Evolutionary conservation across 2,113 vertebrate genomes (phyloP), one percentile per base, ranked within the genome.

Genomic region (Callithrix jacchus): DNA sequence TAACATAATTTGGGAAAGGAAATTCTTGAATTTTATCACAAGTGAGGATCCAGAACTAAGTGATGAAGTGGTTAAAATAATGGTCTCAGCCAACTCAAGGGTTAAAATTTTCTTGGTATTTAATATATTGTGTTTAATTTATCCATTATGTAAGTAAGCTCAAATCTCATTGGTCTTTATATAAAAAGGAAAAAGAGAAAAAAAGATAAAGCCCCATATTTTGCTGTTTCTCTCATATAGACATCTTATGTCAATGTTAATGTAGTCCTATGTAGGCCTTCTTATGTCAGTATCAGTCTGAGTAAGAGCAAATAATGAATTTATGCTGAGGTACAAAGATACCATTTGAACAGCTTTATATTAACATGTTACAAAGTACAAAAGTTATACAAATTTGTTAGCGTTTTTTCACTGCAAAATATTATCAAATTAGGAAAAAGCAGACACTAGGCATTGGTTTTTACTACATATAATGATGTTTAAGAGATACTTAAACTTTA

Each of bases 71-170:
- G 12, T 49, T 96, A 79, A 90, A 92, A 37, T 61, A 95, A 84
- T 8, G 10, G 23, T 70, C 74, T 77, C 49, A 84, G 42, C 21
- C 47, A 79, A 84, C 8, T 70, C 58, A 32, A 79, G 8, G 77
- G 37, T 93, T 82, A 71, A 49, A n/a, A n/a, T 82, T 93, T 25
- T 95, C 7, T 87, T 35, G 64, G 40, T 79, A 91, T 47, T 93
- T 91, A 30, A n/a, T 74, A 32, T 84, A 25, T 87, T 91, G 4
- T 71, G 40, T 47, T 88, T 35, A 42, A 49, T 93, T 84, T 84
- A 84, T 73, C 40, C 18, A 47, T 83, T 96, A 79, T 87, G 68
- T 94, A 90, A 94, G 20, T 86, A 66, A 86, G 20, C 20, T 86
- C 47, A 89, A 30, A 37, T 68, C 40, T 90, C 88, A 64, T 42